phyloP scores from a whole-genome alignment of 2,113 vertebrate genomes.

The Vimba vimba region DNA sequence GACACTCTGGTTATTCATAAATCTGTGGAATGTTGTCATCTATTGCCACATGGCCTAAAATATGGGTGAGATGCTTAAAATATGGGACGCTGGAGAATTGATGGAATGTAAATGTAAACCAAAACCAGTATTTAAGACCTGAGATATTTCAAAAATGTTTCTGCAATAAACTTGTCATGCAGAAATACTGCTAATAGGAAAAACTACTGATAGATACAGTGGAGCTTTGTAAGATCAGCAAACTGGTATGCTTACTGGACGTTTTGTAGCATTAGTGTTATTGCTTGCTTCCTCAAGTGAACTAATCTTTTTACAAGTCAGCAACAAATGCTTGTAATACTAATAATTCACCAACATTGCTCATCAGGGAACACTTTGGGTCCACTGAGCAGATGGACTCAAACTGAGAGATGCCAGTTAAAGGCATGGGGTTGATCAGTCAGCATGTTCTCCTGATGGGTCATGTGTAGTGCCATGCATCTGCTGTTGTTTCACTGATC shows the following conservation, averaged over 20 bases:
- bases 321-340: constrained; percentile 40
- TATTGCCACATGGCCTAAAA: constrained; percentile 47
- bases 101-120: constrained; percentile 26
- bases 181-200: constrained; percentile 19
- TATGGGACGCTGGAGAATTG: constrained; percentile 17
- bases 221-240: constrained; percentile 7
- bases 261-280: not conserved
- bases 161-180: constrained; percentile 7
- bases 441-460: constrained; percentile 32
- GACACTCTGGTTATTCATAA: constrained; percentile 43
- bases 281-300: not conserved
- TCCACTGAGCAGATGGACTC: not conserved
- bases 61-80: constrained; percentile 21
- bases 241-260: not conserved
- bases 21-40: constrained; percentile 42
- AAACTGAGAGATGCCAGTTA: constrained; percentile 45
- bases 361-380: not conserved
- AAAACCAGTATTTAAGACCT: constrained; percentile 23
- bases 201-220: constrained; percentile 28
- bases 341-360: constrained; percentile 18
- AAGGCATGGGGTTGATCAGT: constrained; percentile 42
- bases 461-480: constrained; percentile 4
- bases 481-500: constrained; percentile 7
- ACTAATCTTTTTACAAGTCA: not conserved
- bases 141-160: constrained; percentile 42